Evolutionary conservation across 2,113 vertebrate genomes (phyloP), one percentile per base, ranked within the genome.

Genomic region (Thalassarche chlororhynchos): DNA sequence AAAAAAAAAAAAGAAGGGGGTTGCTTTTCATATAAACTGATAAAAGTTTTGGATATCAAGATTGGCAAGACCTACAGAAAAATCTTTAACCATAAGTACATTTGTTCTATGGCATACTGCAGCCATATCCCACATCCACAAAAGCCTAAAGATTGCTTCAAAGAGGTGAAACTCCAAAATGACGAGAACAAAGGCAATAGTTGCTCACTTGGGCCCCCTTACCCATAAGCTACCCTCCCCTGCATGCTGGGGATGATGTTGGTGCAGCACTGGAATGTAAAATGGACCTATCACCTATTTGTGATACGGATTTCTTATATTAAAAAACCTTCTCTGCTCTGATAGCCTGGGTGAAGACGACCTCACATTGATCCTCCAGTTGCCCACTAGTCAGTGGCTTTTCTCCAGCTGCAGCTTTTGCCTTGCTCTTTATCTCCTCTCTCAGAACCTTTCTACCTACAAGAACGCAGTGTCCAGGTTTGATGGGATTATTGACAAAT

Each of bases 181-280:
- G 1, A 79, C 0, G 0, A 70, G 17, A 75, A 76, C 62, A 86
- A 83, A 75, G 3, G 14, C 15, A 84, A 42, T 5, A 3, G 25
- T 51, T 84, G 38, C 29, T 62, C 38, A 29, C 2, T 31, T 62
- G 17, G 21, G 34, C 9, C 16, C 5, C 26, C 17, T 64, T 65
- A 26, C 10, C 32, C 12, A 25, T 28, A 49, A 58, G 8, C 5
- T 36, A 19, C 17, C 21, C 34, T 66, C 3, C 20, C 6, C 8
- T 31, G 11, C 19, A 40, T 8, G 17, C 29, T 76, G 14, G 15
- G 40, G 28, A 62, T 55, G 9, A 71, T 11, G 7, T 3, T 80
- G 8, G 40, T 54, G 34, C 42, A 58, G 20, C 46, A 72, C 9
- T 14, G 31, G 24, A 74, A 89, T 8, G 9, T 46, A 80, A 47